Evolutionary conservation across 2,888 invertebrate species (phyloP).

Genomic region (Andrena chrysosceles): DNA sequence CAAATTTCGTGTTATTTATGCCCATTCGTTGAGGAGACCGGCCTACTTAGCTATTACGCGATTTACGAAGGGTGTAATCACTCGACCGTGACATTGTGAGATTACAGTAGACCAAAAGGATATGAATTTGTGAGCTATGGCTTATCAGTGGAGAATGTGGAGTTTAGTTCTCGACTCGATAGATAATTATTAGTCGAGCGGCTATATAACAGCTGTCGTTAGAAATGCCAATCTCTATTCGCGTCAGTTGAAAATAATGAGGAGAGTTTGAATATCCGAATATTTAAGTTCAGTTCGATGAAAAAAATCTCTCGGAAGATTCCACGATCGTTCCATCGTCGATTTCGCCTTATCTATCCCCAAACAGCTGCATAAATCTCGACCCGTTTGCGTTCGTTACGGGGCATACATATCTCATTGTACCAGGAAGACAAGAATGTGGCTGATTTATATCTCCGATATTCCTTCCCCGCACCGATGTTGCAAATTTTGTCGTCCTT

Average conservation of each 20-base stretch:
- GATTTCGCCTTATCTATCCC: slow-evolving; percentile 8
- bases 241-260: not conserved
- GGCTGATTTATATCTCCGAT: not conserved
- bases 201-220: not conserved
- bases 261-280: not conserved
- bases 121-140: slow-evolving; percentile 26
- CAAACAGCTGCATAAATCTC: slow-evolving; percentile 9
- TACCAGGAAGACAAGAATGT: not conserved
- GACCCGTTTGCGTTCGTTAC: not conserved
- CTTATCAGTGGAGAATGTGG: not conserved
- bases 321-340: not conserved
- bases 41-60: slow-evolving; percentile 31
- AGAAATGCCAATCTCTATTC: not conserved
- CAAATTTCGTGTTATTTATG: slow-evolving; percentile 11
- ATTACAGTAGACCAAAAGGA: slow-evolving; percentile 21
- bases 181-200: not conserved
- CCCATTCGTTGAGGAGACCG: slow-evolving; percentile 13
- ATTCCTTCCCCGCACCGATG: not conserved
- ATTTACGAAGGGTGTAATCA: slow-evolving; percentile 47
- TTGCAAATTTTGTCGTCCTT: slow-evolving; percentile 3
- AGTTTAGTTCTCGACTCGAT: not conserved
- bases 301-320: not conserved
- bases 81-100: not conserved
- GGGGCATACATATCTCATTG: not conserved
- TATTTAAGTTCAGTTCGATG: no score